phyloP scores from a whole-genome alignment of 2,888 invertebrate genomes.

The Glaucopsyche alexis region DNA sequence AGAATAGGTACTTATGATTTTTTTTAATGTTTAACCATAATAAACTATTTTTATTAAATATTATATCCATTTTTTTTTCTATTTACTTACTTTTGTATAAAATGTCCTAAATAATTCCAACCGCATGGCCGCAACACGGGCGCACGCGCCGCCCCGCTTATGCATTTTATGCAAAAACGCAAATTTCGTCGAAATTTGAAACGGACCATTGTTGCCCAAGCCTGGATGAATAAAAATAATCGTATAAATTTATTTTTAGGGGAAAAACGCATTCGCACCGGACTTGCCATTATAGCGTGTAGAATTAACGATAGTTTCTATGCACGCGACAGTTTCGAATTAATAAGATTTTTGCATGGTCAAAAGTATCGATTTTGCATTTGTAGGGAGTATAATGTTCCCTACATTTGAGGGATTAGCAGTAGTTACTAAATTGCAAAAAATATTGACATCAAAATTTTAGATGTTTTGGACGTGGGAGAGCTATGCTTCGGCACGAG shows the following conservation, averaged over 20 bases:
- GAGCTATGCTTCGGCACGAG: too few relatives aligned
- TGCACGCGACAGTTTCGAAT: constrained; percentile 64
- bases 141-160: constrained; percentile 67
- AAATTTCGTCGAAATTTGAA: constrained; percentile 79
- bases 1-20: too few relatives aligned
- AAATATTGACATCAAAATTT: too few relatives aligned
- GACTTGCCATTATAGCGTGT: constrained; percentile 56
- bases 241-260: constrained; percentile 65
- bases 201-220: constrained; percentile 66
- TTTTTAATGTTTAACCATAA: too few relatives aligned
- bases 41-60: too few relatives aligned
- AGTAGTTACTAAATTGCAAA: background rate
- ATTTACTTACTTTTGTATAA: background rate
- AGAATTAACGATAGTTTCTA: constrained; percentile 71
- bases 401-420: background rate
- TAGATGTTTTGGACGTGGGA: too few relatives aligned
- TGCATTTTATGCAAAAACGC: constrained; percentile 79
- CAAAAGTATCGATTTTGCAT: constrained; percentile 55
- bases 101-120: background rate
- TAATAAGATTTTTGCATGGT: constrained; percentile 63
- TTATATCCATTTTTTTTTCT: background rate
- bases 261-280: constrained; percentile 59
- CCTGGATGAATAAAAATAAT: constrained; percentile 74
- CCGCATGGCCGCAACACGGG: constrained; percentile 48
- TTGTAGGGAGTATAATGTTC: constrained; percentile 7